Evolutionary conservation across 2,888 invertebrate species (phyloP).

Genomic region (Ditula angustiorana): DNA sequence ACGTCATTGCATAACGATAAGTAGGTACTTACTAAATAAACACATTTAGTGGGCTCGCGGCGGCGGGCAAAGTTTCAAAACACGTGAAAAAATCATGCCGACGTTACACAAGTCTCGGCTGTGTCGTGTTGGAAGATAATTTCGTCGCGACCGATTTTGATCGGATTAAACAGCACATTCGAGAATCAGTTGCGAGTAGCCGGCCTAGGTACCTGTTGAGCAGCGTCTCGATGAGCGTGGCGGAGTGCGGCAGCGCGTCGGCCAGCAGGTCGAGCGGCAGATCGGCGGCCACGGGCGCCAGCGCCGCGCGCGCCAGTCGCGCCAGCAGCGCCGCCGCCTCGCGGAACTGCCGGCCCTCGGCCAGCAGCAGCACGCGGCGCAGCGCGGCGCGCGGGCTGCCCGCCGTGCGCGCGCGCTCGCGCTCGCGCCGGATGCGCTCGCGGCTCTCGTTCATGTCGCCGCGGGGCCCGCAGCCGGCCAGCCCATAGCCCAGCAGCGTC

Average conservation of each 20-base stretch:
- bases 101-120: neutral
- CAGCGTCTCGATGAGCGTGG: constrained; percentile 94
- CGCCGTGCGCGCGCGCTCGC: constrained; percentile 81
- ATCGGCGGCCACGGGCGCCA: constrained; percentile 91
- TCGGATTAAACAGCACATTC: too few species aligned
- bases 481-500: constrained; percentile 1
- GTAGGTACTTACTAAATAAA: neutral
- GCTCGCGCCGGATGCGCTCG: constrained; percentile 88
- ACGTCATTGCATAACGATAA: constrained; percentile 16
- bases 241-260: constrained; percentile 95
- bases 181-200: too few species aligned
- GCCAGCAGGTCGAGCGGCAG: constrained; percentile 94
- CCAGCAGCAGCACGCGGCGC: constrained; percentile 90
- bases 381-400: constrained; percentile 85
- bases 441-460: constrained; percentile 88
- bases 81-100: neutral
- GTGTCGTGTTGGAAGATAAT: too few species aligned
- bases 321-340: constrained; percentile 95
- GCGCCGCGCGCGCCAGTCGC: constrained; percentile 91
- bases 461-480: constrained; percentile 1
- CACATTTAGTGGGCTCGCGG: neutral
- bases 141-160: too few species aligned
- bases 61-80: neutral
- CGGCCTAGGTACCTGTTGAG: constrained; percentile 85
- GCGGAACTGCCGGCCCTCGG: constrained; percentile 95